These are phyloP conservation scores for Nasonia vitripennis DNA, from an alignment of 1,140 invertebrate species.

Conservation along the genomic window DNA sequence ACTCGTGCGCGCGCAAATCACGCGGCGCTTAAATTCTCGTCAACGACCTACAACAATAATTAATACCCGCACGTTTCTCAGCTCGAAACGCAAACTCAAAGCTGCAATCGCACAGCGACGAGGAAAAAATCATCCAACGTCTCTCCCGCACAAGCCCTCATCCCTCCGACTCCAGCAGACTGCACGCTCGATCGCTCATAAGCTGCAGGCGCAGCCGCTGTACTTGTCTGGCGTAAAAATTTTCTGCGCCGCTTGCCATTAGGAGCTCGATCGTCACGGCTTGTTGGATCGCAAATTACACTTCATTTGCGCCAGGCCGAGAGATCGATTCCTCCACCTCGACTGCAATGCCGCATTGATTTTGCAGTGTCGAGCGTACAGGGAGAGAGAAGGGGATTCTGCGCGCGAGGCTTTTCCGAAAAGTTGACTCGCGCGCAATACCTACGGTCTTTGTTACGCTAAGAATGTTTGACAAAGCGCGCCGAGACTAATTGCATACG, in stretches of 20 bases:
- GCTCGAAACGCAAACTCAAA: too few relatives aligned
- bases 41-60: too few relatives aligned
- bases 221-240: slow-evolving; percentile 48
- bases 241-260: slow-evolving; percentile 45
- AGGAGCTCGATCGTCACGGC: slow-evolving; percentile 36
- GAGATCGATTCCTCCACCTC: slow-evolving; percentile 49
- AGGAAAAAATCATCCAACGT: too few relatives aligned
- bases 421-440: not conserved
- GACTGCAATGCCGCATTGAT: not conserved
- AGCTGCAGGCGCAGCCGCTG: not conserved
- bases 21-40: too few relatives aligned
- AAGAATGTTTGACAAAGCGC: slow-evolving; percentile 1
- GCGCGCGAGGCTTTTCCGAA: not conserved
- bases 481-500: not conserved
- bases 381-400: not conserved
- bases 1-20: too few relatives aligned
- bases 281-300: slow-evolving; percentile 59
- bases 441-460: not conserved
- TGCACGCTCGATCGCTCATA: not conserved
- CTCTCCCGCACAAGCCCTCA: too few relatives aligned
- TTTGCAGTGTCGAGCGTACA: not conserved
- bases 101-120: too few relatives aligned
- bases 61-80: too few relatives aligned
- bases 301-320: slow-evolving; percentile 57
- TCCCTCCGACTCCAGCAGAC: not conserved